phyloP scores from a whole-genome alignment of 2,888 invertebrate genomes.

The Agonopterix heracliana region DNA sequence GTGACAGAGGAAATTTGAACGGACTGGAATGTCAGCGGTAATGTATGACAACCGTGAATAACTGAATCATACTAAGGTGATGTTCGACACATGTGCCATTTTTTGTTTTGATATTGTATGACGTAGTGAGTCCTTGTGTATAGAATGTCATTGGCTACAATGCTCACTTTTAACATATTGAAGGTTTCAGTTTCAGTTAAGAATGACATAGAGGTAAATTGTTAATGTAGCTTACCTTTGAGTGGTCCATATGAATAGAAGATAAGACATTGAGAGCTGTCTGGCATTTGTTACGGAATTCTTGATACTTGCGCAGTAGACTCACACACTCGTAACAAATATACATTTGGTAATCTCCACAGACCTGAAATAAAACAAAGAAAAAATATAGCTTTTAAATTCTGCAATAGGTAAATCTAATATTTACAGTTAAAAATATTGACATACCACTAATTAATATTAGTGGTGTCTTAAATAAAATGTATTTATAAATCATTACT shows the following conservation, averaged over 20 bases:
- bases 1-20: no score
- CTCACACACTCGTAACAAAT: slow-evolving; percentile 29
- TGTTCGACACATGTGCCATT: no score
- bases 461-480: no score
- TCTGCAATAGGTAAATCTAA: background rate
- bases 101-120: no score
- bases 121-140: no score
- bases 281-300: slow-evolving; percentile 26
- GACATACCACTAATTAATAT: background rate
- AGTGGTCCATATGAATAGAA: slow-evolving; percentile 8
- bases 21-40: no score
- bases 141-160: no score
- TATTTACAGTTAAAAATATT: background rate
- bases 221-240: slow-evolving; percentile 11
- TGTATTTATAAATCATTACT: no score
- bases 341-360: slow-evolving; percentile 10
- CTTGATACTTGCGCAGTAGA: slow-evolving; percentile 23
- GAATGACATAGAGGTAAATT: background rate
- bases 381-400: background rate
- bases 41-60: no score
- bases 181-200: background rate
- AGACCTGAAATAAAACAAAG: slow-evolving; percentile 12
- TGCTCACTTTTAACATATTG: slow-evolving; percentile 2
- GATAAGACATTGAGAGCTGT: slow-evolving; percentile 22
- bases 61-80: no score